These are phyloP conservation scores for Epinotia ramella DNA, from an alignment of 2,888 invertebrate species.

Conservation along the genomic window DNA sequence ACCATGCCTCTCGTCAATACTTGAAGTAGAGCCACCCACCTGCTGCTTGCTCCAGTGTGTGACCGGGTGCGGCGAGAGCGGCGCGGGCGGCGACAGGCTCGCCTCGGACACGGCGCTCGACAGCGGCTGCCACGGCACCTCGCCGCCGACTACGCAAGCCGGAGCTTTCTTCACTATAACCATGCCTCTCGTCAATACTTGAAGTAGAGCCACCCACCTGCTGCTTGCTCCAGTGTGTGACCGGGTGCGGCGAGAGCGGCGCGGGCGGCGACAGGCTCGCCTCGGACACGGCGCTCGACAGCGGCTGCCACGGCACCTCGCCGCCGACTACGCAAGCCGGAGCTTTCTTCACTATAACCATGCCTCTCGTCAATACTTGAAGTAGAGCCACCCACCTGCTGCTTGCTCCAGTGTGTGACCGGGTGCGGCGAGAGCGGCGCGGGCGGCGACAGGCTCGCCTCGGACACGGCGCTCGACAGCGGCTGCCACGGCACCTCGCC, in stretches of 20 bases:
- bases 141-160: slow-evolving; percentile 83
- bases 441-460: slow-evolving; percentile 78
- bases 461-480: slow-evolving; percentile 78
- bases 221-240: slow-evolving; percentile 88
- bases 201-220: slow-evolving; percentile 76
- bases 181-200: too few species aligned
- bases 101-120: slow-evolving; percentile 78
- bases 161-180: slow-evolving; percentile 85
- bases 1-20: too few species aligned
- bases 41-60: slow-evolving; percentile 90
- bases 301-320: slow-evolving; percentile 85
- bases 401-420: slow-evolving; percentile 88
- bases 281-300: slow-evolving; percentile 79
- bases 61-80: slow-evolving; percentile 69
- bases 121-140: slow-evolving; percentile 85
- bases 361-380: slow-evolving; percentile 50
- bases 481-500: slow-evolving; percentile 85
- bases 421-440: slow-evolving; percentile 70
- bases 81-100: slow-evolving; percentile 77
- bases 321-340: slow-evolving; percentile 84
- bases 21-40: slow-evolving; percentile 64
- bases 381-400: slow-evolving; percentile 80
- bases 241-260: slow-evolving; percentile 69
- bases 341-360: slow-evolving; percentile 83
- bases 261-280: slow-evolving; percentile 77